Evolutionary conservation across 2,888 invertebrate genomes (phyloP).

Genomic region (Laothoe populi): DNA sequence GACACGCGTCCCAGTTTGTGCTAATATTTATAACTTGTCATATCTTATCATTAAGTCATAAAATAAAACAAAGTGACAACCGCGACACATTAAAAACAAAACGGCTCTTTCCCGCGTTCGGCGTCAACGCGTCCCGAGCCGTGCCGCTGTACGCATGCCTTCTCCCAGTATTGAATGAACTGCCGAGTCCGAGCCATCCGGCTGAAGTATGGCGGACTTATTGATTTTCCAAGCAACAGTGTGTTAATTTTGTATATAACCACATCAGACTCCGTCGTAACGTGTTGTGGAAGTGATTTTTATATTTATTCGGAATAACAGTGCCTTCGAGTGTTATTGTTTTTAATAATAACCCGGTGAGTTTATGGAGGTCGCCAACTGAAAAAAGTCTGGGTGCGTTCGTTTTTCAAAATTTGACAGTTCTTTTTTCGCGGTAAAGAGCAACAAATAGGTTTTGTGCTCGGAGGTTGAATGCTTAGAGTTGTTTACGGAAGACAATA

Average conservation of each 20-base stretch:
- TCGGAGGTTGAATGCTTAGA: conserved; percentile 62
- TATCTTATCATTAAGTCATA: conserved; percentile 20
- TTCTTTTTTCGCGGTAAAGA: conserved; percentile 50
- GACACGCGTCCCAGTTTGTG: background rate
- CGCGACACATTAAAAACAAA: conserved; percentile 50
- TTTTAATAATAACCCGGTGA: conserved; percentile 28
- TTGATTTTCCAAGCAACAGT: conserved; percentile 73
- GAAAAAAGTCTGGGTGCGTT: conserved; percentile 36
- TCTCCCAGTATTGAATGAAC: conserved; percentile 73
- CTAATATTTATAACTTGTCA: conserved; percentile 12
- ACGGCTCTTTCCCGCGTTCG: conserved; percentile 76
- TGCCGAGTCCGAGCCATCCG: conserved; percentile 55
- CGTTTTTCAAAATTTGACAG: conserved; percentile 39
- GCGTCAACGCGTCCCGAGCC: conserved; percentile 48
- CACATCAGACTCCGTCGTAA: conserved; percentile 49
- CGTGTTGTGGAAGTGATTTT: conserved; percentile 66
- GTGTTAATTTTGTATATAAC: conserved; percentile 61
- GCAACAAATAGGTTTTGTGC: conserved; percentile 36
- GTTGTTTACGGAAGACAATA: conserved; percentile 61
- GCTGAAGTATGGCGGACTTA: conserved; percentile 62
- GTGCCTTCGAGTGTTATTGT: conserved; percentile 29
- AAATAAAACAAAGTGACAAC: background rate
- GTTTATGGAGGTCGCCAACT: conserved; percentile 33
- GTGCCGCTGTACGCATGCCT: conserved; percentile 71
- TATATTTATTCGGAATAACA: conserved; percentile 23